Evolutionary conservation across 2,888 invertebrate species (phyloP).

Genomic region (Cheilosia pagana): DNA sequence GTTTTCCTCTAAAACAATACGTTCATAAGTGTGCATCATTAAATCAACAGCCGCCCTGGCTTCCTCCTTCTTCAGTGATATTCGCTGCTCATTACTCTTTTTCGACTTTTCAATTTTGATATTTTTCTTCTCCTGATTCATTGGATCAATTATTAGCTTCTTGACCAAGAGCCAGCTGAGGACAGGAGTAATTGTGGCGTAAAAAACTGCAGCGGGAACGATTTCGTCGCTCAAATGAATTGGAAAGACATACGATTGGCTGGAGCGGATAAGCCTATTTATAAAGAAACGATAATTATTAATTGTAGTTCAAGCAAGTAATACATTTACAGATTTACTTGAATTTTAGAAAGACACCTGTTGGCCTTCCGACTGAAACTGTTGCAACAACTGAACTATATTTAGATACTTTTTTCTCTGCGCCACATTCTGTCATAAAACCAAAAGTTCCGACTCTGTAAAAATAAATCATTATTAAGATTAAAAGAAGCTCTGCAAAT

Average conservation of each 20-base stretch:
- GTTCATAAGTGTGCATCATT: slow-evolving; percentile 95
- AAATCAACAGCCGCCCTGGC: slow-evolving; percentile 94
- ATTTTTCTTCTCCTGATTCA: slow-evolving; percentile 90
- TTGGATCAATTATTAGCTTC: slow-evolving; percentile 93
- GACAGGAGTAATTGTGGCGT: slow-evolving; percentile 95
- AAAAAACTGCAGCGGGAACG: slow-evolving; percentile 94
- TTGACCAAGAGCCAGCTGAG: slow-evolving; percentile 92
- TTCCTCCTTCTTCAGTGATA: slow-evolving; percentile 91
- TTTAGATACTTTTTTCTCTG: slow-evolving; percentile 95
- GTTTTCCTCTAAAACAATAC: slow-evolving; percentile 92
- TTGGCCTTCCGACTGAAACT: slow-evolving; percentile 92
- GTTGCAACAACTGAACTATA: slow-evolving; percentile 94
- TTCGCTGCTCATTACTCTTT: slow-evolving; percentile 89
- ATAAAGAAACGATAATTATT: background rate
- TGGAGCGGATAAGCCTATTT: slow-evolving; percentile 91
- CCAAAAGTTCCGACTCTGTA: slow-evolving; percentile 94
- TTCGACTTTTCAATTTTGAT: slow-evolving; percentile 92
- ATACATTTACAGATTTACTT: slow-evolving; percentile 85
- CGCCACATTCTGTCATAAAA: slow-evolving; percentile 93
- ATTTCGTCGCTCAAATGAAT: slow-evolving; percentile 96
- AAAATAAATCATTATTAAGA: slow-evolving; percentile 48
- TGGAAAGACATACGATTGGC: slow-evolving; percentile 94
- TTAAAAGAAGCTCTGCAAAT: slow-evolving; percentile 40
- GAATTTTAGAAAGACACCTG: slow-evolving; percentile 94
- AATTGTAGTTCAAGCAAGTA: background rate